Evolutionary conservation across 2,797 vertebrate species (phyloP).

Genomic region (Leuciscus waleckii): DNA sequence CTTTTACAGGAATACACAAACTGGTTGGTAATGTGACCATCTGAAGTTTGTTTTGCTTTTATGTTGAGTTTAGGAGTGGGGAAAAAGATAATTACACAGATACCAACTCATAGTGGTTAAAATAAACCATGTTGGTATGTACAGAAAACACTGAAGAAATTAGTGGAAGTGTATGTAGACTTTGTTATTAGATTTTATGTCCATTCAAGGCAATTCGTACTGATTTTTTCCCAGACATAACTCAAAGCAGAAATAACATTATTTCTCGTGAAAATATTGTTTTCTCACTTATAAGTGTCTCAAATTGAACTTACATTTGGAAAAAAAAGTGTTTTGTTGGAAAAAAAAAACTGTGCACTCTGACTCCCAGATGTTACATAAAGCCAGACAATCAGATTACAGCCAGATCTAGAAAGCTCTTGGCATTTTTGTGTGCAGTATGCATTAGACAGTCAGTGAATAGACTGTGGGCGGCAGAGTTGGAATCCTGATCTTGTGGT

Average conservation of each 20-base stretch:
- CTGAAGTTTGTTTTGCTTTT: background rate
- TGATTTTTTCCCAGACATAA: background rate
- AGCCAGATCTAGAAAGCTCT: slow-evolving; percentile 10
- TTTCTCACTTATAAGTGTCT: background rate
- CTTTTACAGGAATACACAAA: background rate
- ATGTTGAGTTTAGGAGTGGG: background rate
- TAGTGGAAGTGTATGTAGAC: background rate
- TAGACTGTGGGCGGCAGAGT: slow-evolving; percentile 15
- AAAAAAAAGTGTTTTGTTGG: slow-evolving; percentile 2
- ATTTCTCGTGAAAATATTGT: background rate
- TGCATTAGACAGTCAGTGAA: slow-evolving; percentile 20
- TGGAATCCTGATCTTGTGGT: slow-evolving; percentile 29
- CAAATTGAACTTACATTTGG: background rate
- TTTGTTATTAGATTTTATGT: background rate
- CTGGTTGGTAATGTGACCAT: background rate
- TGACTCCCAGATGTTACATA: slow-evolving; percentile 10
- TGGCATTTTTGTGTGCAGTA: background rate
- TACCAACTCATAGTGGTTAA: background rate
- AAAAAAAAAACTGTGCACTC: slow-evolving; percentile 15
- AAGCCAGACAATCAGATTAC: slow-evolving; percentile 16
- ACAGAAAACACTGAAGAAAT: background rate
- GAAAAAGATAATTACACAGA: background rate
- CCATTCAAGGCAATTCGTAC: background rate
- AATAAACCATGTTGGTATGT: background rate
- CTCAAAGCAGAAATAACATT: background rate